A percentile compares a stretch with the other conserved stretches of the same genome.
Conservation (phyloP, 2,113 vertebrate species). For the Scophthalmus maximus region DNA sequence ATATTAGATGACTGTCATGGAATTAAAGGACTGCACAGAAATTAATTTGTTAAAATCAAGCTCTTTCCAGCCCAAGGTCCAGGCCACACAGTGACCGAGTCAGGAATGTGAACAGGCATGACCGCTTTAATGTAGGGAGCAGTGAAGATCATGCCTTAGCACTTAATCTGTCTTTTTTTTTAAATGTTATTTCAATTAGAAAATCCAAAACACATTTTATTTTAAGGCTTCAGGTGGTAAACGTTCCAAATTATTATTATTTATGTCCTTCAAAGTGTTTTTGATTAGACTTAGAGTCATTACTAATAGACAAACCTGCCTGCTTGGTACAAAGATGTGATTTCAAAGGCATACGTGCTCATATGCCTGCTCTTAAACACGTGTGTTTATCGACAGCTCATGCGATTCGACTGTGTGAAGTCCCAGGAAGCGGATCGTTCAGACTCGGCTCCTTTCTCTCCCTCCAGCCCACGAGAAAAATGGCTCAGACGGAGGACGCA, state of each 20-base stretch:
- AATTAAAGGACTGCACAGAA: neutral
- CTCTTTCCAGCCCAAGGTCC: neutral
- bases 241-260: neutral
- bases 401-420: constrained; percentile 89
- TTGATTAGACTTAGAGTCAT: neutral
- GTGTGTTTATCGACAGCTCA: constrained; percentile 84
- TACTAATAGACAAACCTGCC: neutral
- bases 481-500: constrained; percentile 96
- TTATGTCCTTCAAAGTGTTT: neutral
- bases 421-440: constrained; percentile 85
- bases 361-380: constrained; percentile 9
- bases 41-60: neutral
- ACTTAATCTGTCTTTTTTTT: constrained; percentile 30
- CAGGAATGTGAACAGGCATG: neutral
- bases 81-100: neutral
- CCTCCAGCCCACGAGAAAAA: constrained; percentile 91
- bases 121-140: neutral
- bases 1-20: too few relatives aligned
- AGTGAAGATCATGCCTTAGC: neutral
- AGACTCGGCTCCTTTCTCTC: constrained; percentile 86
- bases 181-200: neutral
- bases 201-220: constrained; percentile 16
- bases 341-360: constrained; percentile 1
- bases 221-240: neutral
- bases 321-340: neutral